Conservation (phyloP, 2,113 vertebrate genomes). For the Indicator indicator region DNA sequence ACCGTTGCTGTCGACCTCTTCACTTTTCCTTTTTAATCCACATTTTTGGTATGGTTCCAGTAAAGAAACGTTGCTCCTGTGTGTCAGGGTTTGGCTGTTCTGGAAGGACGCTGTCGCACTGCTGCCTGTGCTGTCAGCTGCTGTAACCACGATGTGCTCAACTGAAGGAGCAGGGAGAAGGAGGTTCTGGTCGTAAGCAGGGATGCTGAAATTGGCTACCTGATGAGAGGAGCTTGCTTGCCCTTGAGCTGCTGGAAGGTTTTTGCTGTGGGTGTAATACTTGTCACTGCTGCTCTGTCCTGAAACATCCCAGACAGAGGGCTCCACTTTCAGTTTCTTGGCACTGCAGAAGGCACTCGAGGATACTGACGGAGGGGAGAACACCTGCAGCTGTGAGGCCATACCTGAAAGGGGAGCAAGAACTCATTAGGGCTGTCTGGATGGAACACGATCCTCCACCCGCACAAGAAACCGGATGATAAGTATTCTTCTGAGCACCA, state of each 20-base stretch:
- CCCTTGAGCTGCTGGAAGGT: slow-evolving; percentile 83
- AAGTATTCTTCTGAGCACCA: neutral
- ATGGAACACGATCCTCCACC: neutral
- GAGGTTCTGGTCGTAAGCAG: slow-evolving; percentile 86
- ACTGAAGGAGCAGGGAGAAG: slow-evolving; percentile 80
- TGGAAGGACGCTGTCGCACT: slow-evolving; percentile 85
- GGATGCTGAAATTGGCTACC: slow-evolving; percentile 88
- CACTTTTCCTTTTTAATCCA: slow-evolving; percentile 96
- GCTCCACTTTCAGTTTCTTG: slow-evolving; percentile 98
- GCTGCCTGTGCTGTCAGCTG: slow-evolving; percentile 93
- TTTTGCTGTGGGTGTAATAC: slow-evolving; percentile 89
- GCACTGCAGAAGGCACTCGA: slow-evolving; percentile 96
- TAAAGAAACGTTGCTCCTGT: slow-evolving; percentile 85
- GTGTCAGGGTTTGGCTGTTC: slow-evolving; percentile 79
- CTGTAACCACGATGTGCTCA: slow-evolving; percentile 92
- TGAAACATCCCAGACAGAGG: slow-evolving; percentile 90
- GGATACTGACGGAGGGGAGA: slow-evolving; percentile 95
- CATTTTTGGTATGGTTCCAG: slow-evolving; percentile 91
- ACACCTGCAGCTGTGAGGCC: slow-evolving; percentile 96
- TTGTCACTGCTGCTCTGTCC: slow-evolving; percentile 87
- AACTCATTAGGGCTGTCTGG: neutral
- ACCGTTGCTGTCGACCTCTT: slow-evolving; percentile 97
- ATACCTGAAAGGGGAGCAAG: slow-evolving; percentile 79
- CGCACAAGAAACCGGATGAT: neutral
- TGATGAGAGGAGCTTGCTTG: slow-evolving; percentile 87